Evolutionary conservation across 2,888 invertebrate genomes (phyloP).

Genomic region (Apeira syringaria): DNA sequence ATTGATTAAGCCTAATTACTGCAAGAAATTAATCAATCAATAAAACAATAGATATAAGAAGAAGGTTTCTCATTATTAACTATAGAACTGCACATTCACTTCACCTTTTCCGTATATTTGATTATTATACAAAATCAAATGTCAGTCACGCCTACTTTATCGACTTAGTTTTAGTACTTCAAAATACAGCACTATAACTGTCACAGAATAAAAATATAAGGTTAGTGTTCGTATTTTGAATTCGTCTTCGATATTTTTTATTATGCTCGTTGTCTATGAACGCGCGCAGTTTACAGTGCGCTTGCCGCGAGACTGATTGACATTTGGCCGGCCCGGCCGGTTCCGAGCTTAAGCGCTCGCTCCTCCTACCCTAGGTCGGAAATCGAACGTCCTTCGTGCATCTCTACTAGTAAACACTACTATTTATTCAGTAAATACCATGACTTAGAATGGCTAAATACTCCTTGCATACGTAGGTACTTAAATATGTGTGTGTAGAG

Average conservation of each 20-base stretch:
- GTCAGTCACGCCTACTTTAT: conserved; percentile 16
- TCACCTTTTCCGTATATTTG: conserved; percentile 19
- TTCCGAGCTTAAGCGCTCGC: conserved; percentile 24
- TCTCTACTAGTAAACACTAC: conserved; percentile 8
- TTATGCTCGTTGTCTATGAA: conserved; percentile 30
- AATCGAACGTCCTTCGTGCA: conserved; percentile 30
- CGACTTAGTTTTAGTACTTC: conserved; percentile 1
- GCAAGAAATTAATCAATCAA: conserved; percentile 25
- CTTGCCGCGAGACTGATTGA: conserved; percentile 33
- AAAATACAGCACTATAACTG: conserved; percentile 18
- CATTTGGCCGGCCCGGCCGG: conserved; percentile 31
- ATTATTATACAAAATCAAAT: conserved; percentile 15
- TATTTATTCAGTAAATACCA: conserved; percentile 3
- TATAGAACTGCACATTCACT: conserved; percentile 25
- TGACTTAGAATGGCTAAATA: too few species aligned
- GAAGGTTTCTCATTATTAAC: conserved; percentile 25
- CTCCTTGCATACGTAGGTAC: too few species aligned
- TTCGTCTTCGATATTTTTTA: conserved; percentile 38
- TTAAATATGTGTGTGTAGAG: too few species aligned
- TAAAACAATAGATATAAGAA: conserved; percentile 12
- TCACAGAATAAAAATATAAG: conserved; percentile 5
- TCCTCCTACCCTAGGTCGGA: conserved; percentile 21
- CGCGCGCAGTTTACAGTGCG: conserved; percentile 34
- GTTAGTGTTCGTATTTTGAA: conserved; percentile 28
- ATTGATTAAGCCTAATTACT: conserved; percentile 25